Conservation (phyloP, 2,113 vertebrate genomes). For the Crotalus viridis region DNA sequence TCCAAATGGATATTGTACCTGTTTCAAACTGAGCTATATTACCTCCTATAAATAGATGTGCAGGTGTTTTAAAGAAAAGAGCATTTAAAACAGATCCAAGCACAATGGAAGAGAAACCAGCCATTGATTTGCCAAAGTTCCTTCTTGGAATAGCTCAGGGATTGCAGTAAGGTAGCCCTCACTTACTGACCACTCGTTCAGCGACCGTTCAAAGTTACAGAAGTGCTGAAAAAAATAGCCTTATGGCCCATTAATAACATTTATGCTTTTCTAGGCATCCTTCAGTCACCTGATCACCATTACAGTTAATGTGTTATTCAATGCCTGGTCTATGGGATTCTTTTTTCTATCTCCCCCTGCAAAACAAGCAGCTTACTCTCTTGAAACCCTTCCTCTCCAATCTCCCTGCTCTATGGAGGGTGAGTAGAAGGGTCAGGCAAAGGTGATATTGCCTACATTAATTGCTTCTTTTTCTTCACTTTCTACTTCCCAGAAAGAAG, state of each 20-base stretch:
- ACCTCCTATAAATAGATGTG: neutral
- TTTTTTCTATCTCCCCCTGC: neutral
- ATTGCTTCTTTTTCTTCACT: neutral
- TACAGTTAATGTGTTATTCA: neutral
- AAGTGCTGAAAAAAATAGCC: neutral
- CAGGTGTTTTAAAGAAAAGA: slow-evolving; percentile 7
- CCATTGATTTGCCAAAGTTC: neutral
- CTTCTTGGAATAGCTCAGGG: neutral
- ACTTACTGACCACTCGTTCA: too few relatives aligned
- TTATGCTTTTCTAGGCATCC: neutral
- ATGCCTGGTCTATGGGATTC: neutral
- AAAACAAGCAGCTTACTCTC: neutral
- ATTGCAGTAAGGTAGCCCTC: too few relatives aligned
- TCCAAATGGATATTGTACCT: neutral
- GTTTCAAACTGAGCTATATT: neutral
- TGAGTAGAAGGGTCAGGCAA: neutral
- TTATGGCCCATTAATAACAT: neutral
- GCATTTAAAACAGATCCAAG: neutral
- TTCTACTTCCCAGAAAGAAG: neutral
- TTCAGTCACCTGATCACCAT: neutral
- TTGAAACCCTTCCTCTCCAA: neutral
- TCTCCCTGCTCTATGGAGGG: too few relatives aligned
- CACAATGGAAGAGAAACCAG: neutral
- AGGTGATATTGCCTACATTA: neutral
- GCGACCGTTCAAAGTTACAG: too few relatives aligned